Percentiles rank a stretch among this genome's conserved stretches.
Evolutionary conservation across 2,113 vertebrate genomes (phyloP).

Genomic region (Xiphorhynchus elegans): DNA sequence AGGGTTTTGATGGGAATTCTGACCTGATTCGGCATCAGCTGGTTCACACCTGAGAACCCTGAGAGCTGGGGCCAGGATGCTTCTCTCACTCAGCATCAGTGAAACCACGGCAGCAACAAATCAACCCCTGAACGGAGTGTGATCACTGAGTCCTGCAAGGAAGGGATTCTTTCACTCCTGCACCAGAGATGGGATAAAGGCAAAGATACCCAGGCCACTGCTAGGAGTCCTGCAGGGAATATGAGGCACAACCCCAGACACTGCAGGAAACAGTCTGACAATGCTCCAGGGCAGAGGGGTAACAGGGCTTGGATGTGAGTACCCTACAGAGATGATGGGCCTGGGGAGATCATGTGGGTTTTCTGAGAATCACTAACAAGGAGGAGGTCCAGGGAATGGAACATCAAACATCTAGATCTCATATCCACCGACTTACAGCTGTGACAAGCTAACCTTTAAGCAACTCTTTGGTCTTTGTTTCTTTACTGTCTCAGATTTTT

Average conservation of each 20-base stretch:
- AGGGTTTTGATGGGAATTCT: background rate
- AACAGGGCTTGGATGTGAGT: background rate
- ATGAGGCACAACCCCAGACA: background rate
- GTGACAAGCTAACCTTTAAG: background rate
- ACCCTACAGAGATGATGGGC: background rate
- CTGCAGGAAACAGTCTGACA: background rate
- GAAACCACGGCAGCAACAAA: background rate
- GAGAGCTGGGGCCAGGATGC: background rate
- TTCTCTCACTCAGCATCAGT: background rate
- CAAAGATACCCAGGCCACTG: background rate
- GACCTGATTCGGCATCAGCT: background rate
- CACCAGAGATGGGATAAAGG: background rate
- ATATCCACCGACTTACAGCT: background rate
- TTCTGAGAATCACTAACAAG: background rate
- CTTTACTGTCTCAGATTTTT: background rate
- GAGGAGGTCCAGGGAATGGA: background rate
- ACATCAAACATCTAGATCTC: background rate
- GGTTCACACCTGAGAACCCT: background rate
- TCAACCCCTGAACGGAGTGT: background rate
- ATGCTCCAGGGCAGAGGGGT: background rate
- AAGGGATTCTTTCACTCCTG: background rate
- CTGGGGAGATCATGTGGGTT: background rate
- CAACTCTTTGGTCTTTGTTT: background rate
- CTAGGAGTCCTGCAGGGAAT: background rate
- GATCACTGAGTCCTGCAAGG: background rate